These are phyloP conservation scores for Meloidogyne hapla DNA, from an alignment of 1,140 invertebrate genomes.

Conservation along the genomic window DNA sequence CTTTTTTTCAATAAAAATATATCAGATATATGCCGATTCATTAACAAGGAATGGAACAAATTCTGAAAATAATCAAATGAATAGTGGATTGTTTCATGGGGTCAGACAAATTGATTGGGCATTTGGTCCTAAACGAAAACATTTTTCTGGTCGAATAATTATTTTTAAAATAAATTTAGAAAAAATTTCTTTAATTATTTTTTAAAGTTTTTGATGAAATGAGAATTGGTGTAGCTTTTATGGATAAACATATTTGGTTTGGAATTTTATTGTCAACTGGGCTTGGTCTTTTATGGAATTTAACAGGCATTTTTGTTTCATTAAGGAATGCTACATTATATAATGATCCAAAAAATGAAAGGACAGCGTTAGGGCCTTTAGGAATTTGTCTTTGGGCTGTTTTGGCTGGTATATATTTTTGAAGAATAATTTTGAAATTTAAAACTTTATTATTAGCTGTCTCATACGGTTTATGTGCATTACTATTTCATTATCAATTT, in stretches of 20 bases:
- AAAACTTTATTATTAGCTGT: constrained; percentile 2
- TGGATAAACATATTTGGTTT: constrained; percentile 38
- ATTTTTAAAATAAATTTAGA: constrained; percentile 18
- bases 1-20: not conserved
- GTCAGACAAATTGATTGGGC: constrained; percentile 42
- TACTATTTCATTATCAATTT: constrained; percentile 31
- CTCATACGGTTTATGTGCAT: constrained; percentile 15
- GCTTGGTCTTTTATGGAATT: constrained; percentile 46
- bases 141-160: constrained; percentile 39
- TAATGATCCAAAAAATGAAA: not conserved
- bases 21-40: constrained; percentile 14
- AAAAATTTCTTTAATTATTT: not conserved
- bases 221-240: constrained; percentile 31
- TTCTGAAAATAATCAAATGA: constrained; percentile 25
- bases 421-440: not conserved
- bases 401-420: too few relatives aligned
- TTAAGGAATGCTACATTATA: constrained; percentile 32
- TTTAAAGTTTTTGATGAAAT: constrained; percentile 45
- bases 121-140: constrained; percentile 36
- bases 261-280: constrained; percentile 39
- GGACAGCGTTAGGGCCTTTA: constrained; percentile 19
- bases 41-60: constrained; percentile 38
- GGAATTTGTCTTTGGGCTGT: constrained; percentile 33
- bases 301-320: constrained; percentile 43
- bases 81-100: constrained; percentile 46